Base-by-base conservation (phyloP, 2,888 invertebrate genomes). In the Dolichopus griseipennis region DNA sequence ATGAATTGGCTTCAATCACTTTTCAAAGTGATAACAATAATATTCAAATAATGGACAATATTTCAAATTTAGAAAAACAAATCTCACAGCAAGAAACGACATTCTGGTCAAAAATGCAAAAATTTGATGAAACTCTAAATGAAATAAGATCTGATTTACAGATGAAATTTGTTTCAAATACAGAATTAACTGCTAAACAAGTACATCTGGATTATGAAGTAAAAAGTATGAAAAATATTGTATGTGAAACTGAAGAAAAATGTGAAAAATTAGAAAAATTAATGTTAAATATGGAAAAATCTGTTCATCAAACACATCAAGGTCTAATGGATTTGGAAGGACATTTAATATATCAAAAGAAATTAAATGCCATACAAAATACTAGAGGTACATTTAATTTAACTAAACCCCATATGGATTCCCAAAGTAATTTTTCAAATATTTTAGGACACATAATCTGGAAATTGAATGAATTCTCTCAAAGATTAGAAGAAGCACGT, bases 401-500 rank as follows among this genome's bases (percentile, higher is more conserved):
- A 10, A n/a, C n/a, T n/a, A n/a, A n/a, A n/a, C n/a, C n/a, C n/a
- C n/a, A n/a, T n/a, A n/a, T n/a, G n/a, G n/a, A n/a, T n/a, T n/a
- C n/a, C n/a, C n/a, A n/a, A n/a, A n/a, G n/a, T 37, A 37, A 37
- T 37, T 7, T 7, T 37, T 37, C 4, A 37, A 37, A 52, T 52
- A 15, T 68, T 72, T 0, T 10, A 80, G 80, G 90, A 0, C 85
- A 87, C 70, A 78, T 90, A 33, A 83, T 91, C 62, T 91, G 91
- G 91, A 84, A 87, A 73, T 87, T 91, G 74, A 86, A 86, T 69
- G 84, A 87, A 71, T 89, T 87, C 74, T 79, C 84, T 0, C 81
- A 85, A 12, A 87, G 89, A 71, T 84, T 91, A 82, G 86, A 85
- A 66, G 87, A 87, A 22, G 87, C 90, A 0, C 89, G 87, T 73